Percentiles rank a stretch among this genome's conserved stretches.
Evolutionary conservation across 2,797 vertebrate genomes (phyloP).

Genomic region (Melanotaenia nigrans): DNA sequence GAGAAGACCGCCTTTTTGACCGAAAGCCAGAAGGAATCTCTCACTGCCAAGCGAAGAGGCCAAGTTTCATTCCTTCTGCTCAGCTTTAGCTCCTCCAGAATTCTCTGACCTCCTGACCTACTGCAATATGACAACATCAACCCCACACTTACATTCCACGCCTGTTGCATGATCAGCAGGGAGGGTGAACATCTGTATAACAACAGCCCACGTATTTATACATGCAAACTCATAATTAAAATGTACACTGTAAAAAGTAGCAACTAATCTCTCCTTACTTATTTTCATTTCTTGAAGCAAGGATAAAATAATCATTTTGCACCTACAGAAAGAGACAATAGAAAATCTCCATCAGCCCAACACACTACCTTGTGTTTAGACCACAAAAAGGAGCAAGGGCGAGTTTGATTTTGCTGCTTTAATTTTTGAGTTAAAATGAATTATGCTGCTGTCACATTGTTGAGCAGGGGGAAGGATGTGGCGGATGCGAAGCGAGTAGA

Average conservation of each 20-base stretch:
- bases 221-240: constrained; percentile 2
- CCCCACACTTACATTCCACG: constrained; percentile 55
- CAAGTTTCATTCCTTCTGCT: constrained; percentile 73
- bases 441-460: constrained; percentile 82
- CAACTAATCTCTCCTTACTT: neutral
- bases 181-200: constrained; percentile 16
- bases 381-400: constrained; percentile 78
- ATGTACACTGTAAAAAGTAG: neutral
- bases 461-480: constrained; percentile 80
- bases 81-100: constrained; percentile 67
- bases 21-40: constrained; percentile 71
- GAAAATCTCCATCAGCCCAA: constrained; percentile 11
- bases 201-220: neutral
- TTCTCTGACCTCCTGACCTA: constrained; percentile 71
- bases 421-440: constrained; percentile 86
- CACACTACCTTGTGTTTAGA: constrained; percentile 67
- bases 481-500: constrained; percentile 74
- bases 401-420: constrained; percentile 78
- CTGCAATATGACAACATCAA: constrained; percentile 67
- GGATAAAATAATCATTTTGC: constrained; percentile 4
- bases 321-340: neutral
- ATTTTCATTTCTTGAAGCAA: neutral
- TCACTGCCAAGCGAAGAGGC: constrained; percentile 75
- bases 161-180: constrained; percentile 59
- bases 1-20: constrained; percentile 62